These are phyloP conservation scores for Setophaga petechia DNA, from an alignment of 2,113 vertebrate species.

Conservation along the genomic window DNA sequence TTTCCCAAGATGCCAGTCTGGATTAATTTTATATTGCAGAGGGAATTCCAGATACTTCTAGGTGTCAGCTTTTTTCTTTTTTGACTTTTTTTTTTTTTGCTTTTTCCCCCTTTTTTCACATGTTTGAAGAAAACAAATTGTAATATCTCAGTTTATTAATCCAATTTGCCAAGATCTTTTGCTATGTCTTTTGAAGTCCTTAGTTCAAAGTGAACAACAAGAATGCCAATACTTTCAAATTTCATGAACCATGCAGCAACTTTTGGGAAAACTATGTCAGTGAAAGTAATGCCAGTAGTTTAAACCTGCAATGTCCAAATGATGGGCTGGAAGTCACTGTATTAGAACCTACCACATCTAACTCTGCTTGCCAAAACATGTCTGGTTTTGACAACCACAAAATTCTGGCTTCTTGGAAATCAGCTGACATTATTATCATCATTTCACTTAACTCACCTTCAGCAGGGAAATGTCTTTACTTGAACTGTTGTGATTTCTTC, in stretches of 20 bases:
- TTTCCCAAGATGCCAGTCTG: neutral
- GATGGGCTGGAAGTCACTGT: neutral
- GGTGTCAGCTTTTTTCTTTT: neutral
- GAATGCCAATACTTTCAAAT: neutral
- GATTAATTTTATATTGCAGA: neutral
- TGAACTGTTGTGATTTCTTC: neutral
- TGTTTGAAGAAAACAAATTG: neutral
- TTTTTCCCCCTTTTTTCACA: rapidly evolving
- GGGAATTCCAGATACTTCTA: neutral
- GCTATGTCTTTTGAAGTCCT: neutral
- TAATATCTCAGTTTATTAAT: neutral
- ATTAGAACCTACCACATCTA: neutral
- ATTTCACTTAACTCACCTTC: neutral
- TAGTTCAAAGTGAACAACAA: neutral
- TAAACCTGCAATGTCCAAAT: neutral
- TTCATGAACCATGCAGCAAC: neutral
- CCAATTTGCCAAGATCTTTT: neutral
- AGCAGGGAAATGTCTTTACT: neutral
- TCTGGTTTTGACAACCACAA: neutral
- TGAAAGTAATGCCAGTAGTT: neutral
- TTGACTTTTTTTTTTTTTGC: neutral
- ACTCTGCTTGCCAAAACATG: neutral
- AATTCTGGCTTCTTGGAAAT: neutral
- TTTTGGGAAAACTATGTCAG: neutral
- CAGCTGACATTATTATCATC: neutral